Evolutionary conservation across 1,140 invertebrate genomes (phyloP), one percentile per base, ranked within the genome.

Genomic region (Cryptotermes secundus): DNA sequence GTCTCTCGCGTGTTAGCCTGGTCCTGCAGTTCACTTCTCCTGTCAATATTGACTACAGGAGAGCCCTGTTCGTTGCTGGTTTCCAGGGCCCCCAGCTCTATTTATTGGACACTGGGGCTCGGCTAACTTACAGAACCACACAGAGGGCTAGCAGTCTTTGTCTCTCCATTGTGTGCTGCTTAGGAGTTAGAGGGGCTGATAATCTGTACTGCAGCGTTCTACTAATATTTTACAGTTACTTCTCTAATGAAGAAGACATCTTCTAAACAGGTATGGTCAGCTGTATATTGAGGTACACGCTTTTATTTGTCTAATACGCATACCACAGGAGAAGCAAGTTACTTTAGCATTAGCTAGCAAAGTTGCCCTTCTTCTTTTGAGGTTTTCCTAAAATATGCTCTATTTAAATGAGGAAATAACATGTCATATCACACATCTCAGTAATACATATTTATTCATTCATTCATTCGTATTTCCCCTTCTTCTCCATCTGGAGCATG

Each of bases 51-150:
- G 59, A 72, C 59, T 1, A 31, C 59, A n/a, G 59, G 26, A 72
- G 59, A 72, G n/a, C n/a, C n/a, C 59, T 72, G 59, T 72, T 72
- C 59, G n/a, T 31, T 72, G 59, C 59, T 72, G 59, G 59, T 72
- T 72, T n/a, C n/a, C 59, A 31, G 59, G 59, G 26, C n/a, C 59
- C n/a, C 59, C 59, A 72, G 59, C 59, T 72, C 59, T 72, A 14
- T 72, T 72, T 72, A 72, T 72, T 72, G 59, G 59, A 31, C 59
- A 26, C 59, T 72, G 59, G 59, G 59, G 59, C 59, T 72, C 26
- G 14, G 59, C 59, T 49, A 49, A 49, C 45, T 49, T 49, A 49
- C 12, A 49, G 45, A 49, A 31, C 59, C 26, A 72, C 19, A n/a
- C 0, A 72, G n/a, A 16, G 31, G 59, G 9, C 3, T 26, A n/a